Evolutionary conservation across 2,113 vertebrate genomes (phyloP).

Genomic region (Lepus americanus): DNA sequence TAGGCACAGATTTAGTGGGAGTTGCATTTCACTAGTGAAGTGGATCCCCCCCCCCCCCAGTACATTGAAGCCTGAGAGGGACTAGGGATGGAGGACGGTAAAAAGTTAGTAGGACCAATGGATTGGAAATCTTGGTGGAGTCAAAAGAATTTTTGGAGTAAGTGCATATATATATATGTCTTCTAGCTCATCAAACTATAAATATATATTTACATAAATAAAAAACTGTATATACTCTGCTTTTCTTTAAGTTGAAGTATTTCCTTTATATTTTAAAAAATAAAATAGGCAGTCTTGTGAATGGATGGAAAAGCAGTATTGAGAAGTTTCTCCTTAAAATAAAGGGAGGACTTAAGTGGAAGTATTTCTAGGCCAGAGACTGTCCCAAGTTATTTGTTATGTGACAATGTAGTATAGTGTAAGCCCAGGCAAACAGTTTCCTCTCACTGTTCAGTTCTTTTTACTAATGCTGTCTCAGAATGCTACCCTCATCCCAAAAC

Average conservation of each 20-base stretch:
- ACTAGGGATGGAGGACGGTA: background rate
- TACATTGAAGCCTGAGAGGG: background rate
- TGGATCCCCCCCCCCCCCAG: background rate
- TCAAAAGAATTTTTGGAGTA: conserved; percentile 13
- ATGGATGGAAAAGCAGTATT: background rate
- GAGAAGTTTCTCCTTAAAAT: background rate
- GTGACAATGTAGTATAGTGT: background rate
- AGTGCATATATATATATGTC: background rate
- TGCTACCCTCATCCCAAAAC: background rate
- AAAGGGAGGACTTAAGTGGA: background rate
- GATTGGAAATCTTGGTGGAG: background rate
- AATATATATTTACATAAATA: background rate
- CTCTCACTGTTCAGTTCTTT: background rate
- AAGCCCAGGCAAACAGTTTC: background rate
- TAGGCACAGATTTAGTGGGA: background rate
- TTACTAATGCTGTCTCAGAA: background rate
- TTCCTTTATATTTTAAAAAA: background rate
- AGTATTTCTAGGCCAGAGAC: background rate
- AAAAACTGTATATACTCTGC: background rate
- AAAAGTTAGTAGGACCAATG: background rate
- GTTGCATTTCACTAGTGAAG: background rate
- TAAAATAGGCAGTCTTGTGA: background rate
- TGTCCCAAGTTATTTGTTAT: background rate
- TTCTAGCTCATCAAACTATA: background rate
- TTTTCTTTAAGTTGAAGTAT: background rate